A percentile compares a stretch with the other conserved stretches of the same genome.
Conservation (phyloP, 2,888 invertebrate species). For the Pyrocoelia pectoralis region DNA sequence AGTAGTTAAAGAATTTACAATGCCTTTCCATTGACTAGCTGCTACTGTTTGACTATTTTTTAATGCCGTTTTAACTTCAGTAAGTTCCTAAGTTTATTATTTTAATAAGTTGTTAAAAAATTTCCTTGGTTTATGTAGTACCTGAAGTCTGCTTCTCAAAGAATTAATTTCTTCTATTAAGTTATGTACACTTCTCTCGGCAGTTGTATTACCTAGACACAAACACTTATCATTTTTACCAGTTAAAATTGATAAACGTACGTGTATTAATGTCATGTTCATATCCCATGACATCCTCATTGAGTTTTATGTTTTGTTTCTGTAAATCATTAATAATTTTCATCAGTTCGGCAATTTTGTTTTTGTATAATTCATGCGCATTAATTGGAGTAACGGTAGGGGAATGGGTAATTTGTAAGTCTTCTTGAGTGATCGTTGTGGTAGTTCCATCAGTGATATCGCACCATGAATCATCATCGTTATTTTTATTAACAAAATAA, state of each 20-base stretch:
- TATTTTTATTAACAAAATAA: background rate
- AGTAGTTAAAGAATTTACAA: constrained; percentile 33
- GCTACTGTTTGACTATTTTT: constrained; percentile 35
- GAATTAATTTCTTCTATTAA: constrained; percentile 35
- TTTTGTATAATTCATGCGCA: constrained; percentile 6
- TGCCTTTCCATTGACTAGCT: constrained; percentile 38
- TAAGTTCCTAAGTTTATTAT: constrained; percentile 15
- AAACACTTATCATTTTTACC: no score
- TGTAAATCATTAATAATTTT: constrained; percentile 33
- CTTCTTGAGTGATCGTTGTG: constrained; percentile 7
- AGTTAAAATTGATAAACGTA: constrained; percentile 9
- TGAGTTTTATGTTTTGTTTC: constrained; percentile 31
- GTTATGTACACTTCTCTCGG: constrained; percentile 34
- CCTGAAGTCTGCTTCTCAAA: constrained; percentile 36
- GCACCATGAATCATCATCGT: constrained; percentile 38
- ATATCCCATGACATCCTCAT: constrained; percentile 30
- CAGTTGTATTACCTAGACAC: constrained; percentile 32
- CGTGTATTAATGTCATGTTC: constrained; percentile 32
- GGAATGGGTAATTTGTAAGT: background rate
- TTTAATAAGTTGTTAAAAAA: constrained; percentile 4
- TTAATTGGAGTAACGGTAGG: background rate
- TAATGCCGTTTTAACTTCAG: constrained; percentile 36
- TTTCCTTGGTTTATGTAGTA: constrained; percentile 8
- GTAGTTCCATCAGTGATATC: constrained; percentile 38
- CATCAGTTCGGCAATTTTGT: constrained; percentile 33